These are phyloP conservation scores for Heliconius eleuchia DNA, from an alignment of 1,140 invertebrate genomes.

Conservation along the genomic window DNA sequence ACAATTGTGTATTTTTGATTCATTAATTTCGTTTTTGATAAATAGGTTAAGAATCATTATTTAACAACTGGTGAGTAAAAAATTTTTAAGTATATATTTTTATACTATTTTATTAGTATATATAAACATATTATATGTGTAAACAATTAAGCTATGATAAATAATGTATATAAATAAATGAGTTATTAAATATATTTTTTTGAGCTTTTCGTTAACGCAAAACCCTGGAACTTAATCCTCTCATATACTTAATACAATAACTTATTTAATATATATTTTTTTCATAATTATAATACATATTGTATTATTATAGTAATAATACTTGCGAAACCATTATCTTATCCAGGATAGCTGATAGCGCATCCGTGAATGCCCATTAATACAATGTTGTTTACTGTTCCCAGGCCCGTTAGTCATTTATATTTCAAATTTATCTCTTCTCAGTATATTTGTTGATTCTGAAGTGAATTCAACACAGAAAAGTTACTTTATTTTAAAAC, in stretches of 20 bases:
- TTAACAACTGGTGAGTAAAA: too few species aligned
- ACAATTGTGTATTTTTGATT: background rate
- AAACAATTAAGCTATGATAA: too few species aligned
- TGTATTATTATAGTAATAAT: background rate
- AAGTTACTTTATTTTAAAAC: background rate
- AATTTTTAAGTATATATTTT: too few species aligned
- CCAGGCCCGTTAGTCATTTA: slow-evolving; percentile 39
- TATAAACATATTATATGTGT: too few species aligned
- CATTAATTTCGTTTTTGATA: background rate
- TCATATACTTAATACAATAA: too few species aligned
- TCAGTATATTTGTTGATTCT: slow-evolving; percentile 25
- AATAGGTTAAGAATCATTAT: too few species aligned
- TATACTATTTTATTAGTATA: too few species aligned
- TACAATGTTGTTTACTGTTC: slow-evolving; percentile 37
- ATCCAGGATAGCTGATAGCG: slow-evolving; percentile 29
- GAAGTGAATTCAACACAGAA: background rate
- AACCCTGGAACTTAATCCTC: too few species aligned
- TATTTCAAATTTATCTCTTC: slow-evolving; percentile 30
- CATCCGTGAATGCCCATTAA: slow-evolving; percentile 38
- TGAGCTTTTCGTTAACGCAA: too few species aligned
- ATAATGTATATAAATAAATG: too few species aligned
- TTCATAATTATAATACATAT: background rate
- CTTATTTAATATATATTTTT: background rate
- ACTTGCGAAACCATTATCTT: slow-evolving; percentile 32
- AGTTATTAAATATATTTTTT: too few species aligned